Base-by-base conservation (phyloP, 1,140 invertebrate genomes). In the Zaprionus ornatus region DNA sequence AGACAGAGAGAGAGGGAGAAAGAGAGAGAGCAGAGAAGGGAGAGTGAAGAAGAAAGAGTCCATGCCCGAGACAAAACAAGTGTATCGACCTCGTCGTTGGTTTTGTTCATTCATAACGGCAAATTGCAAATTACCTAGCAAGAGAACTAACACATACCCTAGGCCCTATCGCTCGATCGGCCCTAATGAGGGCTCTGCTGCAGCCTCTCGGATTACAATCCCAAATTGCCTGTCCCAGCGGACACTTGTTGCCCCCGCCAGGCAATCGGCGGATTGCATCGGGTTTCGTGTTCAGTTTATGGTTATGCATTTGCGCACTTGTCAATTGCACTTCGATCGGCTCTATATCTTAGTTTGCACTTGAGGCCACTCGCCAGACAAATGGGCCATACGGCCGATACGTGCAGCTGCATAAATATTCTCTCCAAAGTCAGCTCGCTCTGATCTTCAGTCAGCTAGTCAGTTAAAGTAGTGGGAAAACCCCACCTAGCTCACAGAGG, bases 361-460 rank as follows among this genome's bases (percentile, higher is more conserved):
- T 77, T 65, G 64, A 64, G 63, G 52, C 67, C 77, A 71, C 70
- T 77, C 37, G 19, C 62, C 69, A 71, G 65, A 79, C 80, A 78
- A 70, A 77, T 75, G 77, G 80, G 80, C 45, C 65, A 80, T 17
- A 45, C 2, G 15, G 40, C 17, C 63, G 57, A 60, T 66, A 82
- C 85, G 85, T 90, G 85, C 85, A 90, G 85, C 85, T 90, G 85
- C 85, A 90, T 90, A 90, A 90, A 90, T 90, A 90, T 48, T 42
- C 52, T 56, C 61, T 21, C 19, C 10, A 25, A 5, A 19, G 27
- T 21, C 27, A 21, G 15, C 62, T 42, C 35, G 35, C 35, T 37
- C 13, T 37, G 35, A n/a, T 48, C 35, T 45, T 27, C 23, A 21
- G 12, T 5, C 13, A 15, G 42, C 4, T 7, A 17, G 42, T 1